These are phyloP conservation scores for Sebastes itinus DNA, from an alignment of 2,797 vertebrate species.

Conservation along the genomic window DNA sequence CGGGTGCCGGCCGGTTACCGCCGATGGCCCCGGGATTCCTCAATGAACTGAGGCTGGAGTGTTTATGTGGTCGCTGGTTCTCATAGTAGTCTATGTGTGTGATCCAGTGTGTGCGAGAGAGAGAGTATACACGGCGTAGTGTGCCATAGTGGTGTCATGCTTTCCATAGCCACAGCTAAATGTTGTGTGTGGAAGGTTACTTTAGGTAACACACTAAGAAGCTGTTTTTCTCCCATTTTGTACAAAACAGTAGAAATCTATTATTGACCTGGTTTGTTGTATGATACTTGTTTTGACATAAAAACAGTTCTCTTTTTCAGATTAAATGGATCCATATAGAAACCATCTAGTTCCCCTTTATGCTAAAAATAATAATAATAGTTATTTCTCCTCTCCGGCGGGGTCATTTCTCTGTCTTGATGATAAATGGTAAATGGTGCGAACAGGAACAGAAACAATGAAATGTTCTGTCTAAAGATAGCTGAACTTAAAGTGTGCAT, in stretches of 20 bases:
- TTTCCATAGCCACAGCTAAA: conserved; percentile 38
- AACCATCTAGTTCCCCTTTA: background rate
- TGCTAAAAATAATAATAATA: background rate
- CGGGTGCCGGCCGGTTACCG: background rate
- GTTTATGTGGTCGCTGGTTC: conserved; percentile 54
- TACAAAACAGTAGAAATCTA: background rate
- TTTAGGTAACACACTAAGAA: conserved; percentile 28
- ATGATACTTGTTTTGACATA: background rate
- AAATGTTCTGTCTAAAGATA: background rate
- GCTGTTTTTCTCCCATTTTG: background rate
- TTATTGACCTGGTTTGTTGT: background rate
- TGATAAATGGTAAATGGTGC: background rate
- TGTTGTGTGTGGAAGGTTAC: conserved; percentile 26
- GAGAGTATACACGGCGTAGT: conserved; percentile 24
- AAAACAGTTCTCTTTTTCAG: no score
- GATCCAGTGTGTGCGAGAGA: conserved; percentile 15
- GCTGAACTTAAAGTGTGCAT: background rate
- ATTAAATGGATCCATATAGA: background rate
- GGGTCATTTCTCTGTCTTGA: background rate
- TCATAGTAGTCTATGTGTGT: conserved; percentile 56
- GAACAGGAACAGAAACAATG: background rate
- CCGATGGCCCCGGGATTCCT: conserved; percentile 31
- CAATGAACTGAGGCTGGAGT: conserved; percentile 44
- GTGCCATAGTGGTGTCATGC: conserved; percentile 41
- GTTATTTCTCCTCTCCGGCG: background rate